Percentiles rank a stretch among this genome's conserved stretches.
Evolutionary conservation across 1,140 invertebrate species (phyloP).

Genomic region (Micrasema longulum): DNA sequence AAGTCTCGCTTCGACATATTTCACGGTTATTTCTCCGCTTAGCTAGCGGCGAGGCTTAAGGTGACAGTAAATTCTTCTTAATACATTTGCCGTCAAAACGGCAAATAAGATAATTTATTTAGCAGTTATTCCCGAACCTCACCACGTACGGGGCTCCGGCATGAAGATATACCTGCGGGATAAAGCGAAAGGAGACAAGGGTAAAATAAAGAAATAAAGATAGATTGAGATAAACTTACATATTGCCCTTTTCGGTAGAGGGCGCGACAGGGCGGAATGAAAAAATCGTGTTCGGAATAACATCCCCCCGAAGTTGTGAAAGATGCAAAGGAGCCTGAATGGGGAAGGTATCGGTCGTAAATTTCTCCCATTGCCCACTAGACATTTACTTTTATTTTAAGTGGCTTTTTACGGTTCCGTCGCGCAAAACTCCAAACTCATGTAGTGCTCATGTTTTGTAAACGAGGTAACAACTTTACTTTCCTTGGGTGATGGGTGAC

Average conservation of each 20-base stretch:
- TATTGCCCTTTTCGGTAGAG: constrained; percentile 36
- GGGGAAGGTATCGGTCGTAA: constrained; percentile 41
- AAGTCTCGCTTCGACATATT: not conserved
- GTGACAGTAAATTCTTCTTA: constrained; percentile 43
- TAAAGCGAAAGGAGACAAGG: constrained; percentile 45
- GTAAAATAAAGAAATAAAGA: constrained; percentile 56
- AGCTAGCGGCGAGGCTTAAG: constrained; percentile 25
- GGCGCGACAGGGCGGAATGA: constrained; percentile 43
- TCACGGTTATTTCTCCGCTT: constrained; percentile 29
- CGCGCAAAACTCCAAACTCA: constrained; percentile 29
- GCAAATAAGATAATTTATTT: constrained; percentile 54
- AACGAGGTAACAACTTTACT: constrained; percentile 9
- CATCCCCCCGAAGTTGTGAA: constrained; percentile 48
- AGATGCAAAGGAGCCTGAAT: constrained; percentile 44
- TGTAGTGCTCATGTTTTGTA: constrained; percentile 29
- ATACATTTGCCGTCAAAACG: constrained; percentile 49
- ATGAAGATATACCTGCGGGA: constrained; percentile 40
- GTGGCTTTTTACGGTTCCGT: constrained; percentile 29
- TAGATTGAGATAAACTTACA: constrained; percentile 56
- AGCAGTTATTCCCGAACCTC: constrained; percentile 52
- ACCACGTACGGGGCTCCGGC: constrained; percentile 42
- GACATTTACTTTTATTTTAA: constrained; percentile 46
- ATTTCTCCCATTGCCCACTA: constrained; percentile 42
- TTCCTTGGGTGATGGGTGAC: too few relatives aligned
- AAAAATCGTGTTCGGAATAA: constrained; percentile 53